Conservation (phyloP, 2,113 vertebrate genomes). For the Ranitomeya variabilis region DNA sequence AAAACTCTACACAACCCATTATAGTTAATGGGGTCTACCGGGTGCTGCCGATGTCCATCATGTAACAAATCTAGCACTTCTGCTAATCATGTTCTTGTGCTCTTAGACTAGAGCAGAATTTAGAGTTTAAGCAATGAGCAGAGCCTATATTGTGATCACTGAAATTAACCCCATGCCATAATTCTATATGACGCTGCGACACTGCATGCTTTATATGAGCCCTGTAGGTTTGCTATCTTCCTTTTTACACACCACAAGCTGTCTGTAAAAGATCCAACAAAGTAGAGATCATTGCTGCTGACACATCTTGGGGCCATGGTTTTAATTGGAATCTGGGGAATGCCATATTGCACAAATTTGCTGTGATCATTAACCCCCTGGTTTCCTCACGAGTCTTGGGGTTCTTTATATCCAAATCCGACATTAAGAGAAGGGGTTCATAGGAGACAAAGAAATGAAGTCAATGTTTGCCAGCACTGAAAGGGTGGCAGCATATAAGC, state of each 20-base stretch:
- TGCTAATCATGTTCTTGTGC: no score
- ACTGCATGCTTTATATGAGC: neutral
- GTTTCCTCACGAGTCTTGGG: neutral
- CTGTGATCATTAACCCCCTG: neutral
- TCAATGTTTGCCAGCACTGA: neutral
- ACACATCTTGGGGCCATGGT: constrained; percentile 27
- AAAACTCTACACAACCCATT: no score
- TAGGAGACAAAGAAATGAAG: neutral
- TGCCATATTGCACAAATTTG: constrained; percentile 22
- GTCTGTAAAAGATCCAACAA: constrained; percentile 45
- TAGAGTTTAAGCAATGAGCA: no score
- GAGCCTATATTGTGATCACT: neutral
- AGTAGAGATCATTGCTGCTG: constrained; percentile 35
- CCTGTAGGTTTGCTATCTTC: constrained; percentile 8
- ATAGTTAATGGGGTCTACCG: no score
- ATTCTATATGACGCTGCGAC: neutral
- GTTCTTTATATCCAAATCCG: neutral
- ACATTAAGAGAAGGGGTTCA: neutral
- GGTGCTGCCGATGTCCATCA: no score
- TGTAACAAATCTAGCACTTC: no score
- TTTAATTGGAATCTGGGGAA: constrained; percentile 47
- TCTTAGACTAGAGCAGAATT: no score
- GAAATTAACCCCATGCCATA: neutral
- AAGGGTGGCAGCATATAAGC: neutral
- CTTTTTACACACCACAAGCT: constrained; percentile 16